A percentile compares a stretch with the other conserved stretches of the same genome.
phyloP scores from a whole-genome alignment of 2,888 invertebrate species.

The Stictocephala bisonia region DNA sequence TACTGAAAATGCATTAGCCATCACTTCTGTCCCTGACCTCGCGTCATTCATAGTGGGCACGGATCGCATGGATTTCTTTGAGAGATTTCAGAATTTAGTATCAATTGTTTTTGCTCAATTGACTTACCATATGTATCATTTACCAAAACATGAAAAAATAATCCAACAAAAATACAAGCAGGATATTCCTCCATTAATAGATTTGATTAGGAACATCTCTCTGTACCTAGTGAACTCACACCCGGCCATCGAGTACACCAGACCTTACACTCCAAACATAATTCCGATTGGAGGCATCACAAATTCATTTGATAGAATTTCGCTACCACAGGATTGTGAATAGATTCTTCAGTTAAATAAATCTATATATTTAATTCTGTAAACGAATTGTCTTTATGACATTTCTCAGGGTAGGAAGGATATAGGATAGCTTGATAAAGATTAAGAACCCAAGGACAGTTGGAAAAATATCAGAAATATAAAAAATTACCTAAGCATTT shows the following conservation, averaged over 20 bases:
- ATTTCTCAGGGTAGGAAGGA: too few species aligned
- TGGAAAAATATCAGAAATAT: too few species aligned
- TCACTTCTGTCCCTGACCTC: slow-evolving; percentile 7
- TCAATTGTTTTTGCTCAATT: background rate
- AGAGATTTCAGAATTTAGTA: slow-evolving; percentile 27
- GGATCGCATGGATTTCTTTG: slow-evolving; percentile 28
- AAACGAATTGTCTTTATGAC: too few species aligned
- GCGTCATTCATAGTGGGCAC: background rate
- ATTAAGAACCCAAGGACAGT: too few species aligned
- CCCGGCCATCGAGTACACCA: slow-evolving; percentile 13
- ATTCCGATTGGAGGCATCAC: slow-evolving; percentile 37
- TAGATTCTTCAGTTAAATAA: too few species aligned
- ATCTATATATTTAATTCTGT: background rate
- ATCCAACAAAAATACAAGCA: slow-evolving; percentile 51
- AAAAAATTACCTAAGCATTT: too few species aligned
- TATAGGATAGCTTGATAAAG: too few species aligned
- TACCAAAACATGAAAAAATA: slow-evolving; percentile 47
- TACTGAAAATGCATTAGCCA: background rate
- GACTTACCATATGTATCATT: slow-evolving; percentile 46
- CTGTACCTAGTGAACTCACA: slow-evolving; percentile 53
- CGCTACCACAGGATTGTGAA: slow-evolving; percentile 41
- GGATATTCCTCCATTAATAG: slow-evolving; percentile 45
- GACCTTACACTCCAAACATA: slow-evolving; percentile 29
- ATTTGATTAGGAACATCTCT: slow-evolving; percentile 49
- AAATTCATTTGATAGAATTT: slow-evolving; percentile 2